Evolutionary conservation across 2,113 vertebrate species (phyloP).

Genomic region (Urocolius indicus): DNA sequence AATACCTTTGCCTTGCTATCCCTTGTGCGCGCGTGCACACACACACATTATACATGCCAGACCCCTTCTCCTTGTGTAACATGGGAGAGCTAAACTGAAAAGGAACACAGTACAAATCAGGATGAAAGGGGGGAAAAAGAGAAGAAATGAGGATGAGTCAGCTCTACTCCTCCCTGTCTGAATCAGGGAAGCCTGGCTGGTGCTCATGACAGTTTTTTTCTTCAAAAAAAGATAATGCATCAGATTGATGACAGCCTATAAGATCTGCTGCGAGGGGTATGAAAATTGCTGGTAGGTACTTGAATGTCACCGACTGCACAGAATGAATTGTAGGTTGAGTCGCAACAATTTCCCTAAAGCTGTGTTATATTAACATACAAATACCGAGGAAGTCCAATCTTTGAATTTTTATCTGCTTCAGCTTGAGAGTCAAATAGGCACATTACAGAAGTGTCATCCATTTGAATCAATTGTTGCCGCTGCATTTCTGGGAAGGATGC

Average conservation of each 20-base stretch:
- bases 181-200: neutral
- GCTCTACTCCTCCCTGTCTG: neutral
- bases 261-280: neutral
- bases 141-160: neutral
- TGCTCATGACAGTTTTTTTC: neutral
- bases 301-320: neutral
- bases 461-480: slow-evolving; percentile 13
- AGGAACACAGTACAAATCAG: neutral
- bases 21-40: neutral
- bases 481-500: neutral
- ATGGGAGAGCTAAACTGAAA: neutral
- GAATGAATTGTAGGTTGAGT: slow-evolving; percentile 27
- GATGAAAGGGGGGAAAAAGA: neutral
- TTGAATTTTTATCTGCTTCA: slow-evolving; percentile 55
- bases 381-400: slow-evolving; percentile 27
- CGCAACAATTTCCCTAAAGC: slow-evolving; percentile 41
- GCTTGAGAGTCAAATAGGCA: neutral
- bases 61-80: neutral
- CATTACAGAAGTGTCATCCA: slow-evolving; percentile 22
- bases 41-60: neutral
- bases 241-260: neutral
- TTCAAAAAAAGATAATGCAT: neutral
- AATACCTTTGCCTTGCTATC: neutral
- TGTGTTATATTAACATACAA: slow-evolving; percentile 37
- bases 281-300: slow-evolving; percentile 44